Percentiles rank a stretch among this genome's conserved stretches.
Evolutionary conservation across 2,888 invertebrate species (phyloP).

Genomic region (Drosophila merina): DNA sequence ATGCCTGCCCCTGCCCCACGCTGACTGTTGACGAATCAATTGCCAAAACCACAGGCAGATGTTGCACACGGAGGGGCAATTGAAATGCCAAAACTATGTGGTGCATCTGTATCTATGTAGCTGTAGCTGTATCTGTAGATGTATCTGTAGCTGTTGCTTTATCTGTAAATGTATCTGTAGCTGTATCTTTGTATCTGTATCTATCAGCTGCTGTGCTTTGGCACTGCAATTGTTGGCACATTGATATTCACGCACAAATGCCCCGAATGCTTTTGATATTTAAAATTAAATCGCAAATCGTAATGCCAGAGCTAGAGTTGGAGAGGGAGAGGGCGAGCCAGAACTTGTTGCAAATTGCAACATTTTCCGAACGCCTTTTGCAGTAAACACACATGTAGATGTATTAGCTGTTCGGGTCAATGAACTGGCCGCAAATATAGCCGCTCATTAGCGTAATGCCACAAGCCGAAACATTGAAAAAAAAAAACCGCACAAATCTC

Average conservation of each 20-base stretch:
- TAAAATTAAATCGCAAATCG: constrained; percentile 43
- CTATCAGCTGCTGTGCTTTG: constrained; percentile 51
- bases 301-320: constrained; percentile 37
- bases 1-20: neutral
- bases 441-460: constrained; percentile 40
- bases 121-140: constrained; percentile 5
- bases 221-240: constrained; percentile 65
- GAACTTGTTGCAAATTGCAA: constrained; percentile 28
- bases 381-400: constrained; percentile 12
- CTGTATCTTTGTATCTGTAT: constrained; percentile 6
- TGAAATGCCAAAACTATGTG: constrained; percentile 69
- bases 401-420: constrained; percentile 43
- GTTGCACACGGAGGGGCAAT: constrained; percentile 53
- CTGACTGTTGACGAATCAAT: constrained; percentile 56
- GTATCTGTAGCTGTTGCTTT: constrained; percentile 5
- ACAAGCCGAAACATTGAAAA: constrained; percentile 17
- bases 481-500: constrained; percentile 15
- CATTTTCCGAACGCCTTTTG: constrained; percentile 27
- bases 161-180: constrained; percentile 8
- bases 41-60: constrained; percentile 62
- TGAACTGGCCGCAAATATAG: constrained; percentile 52
- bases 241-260: constrained; percentile 66
- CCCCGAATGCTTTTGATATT: constrained; percentile 53
- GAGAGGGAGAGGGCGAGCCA: constrained; percentile 4
- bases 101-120: constrained; percentile 24